Evolutionary conservation across 2,113 vertebrate genomes (phyloP), one percentile per base, ranked within the genome.

Genomic region (Athene noctua): DNA sequence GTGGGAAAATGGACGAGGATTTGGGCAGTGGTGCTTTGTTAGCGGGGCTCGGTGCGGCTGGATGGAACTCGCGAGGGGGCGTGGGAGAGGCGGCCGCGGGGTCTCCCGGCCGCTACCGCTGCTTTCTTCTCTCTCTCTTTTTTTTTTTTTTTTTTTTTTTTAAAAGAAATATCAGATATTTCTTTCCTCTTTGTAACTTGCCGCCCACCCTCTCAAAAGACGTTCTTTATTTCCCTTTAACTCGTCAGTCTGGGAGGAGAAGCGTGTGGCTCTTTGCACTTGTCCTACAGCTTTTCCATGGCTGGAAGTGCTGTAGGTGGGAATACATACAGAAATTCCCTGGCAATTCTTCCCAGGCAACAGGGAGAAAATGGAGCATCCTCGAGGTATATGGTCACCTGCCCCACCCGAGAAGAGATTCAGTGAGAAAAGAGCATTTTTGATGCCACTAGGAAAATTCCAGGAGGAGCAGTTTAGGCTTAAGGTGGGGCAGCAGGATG

Each of bases 1-100:
- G 23, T 52, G 83, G 91, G 59, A 20, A 46, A 54, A 79, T 3
- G 52, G 62, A 14, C 52, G 26, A 2, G 82, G 91, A 16, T 75
- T 73, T 23, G 57, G 72, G 67, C 10, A 77, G 59, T 47, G 57
- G 46, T 13, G 94, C 95, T 97, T 98, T 97, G 98, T 98, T 96
- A 73, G 90, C 38, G 91, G 94, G 72, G 95, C 68, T 74, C 54
- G 92, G 86, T 73, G 51, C 5, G 67, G 63, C 82, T 1, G 79
- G 44, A 62, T 7, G 80, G 49, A 72, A 40, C n/a, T 63, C 87
- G 92, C 80, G 82, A 91, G 96, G 84, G 93, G 97, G 96, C 90
- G 94, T 73, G 96, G 79, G 77, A 63, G 79, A 61, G 46, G 84
- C 63, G 67, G 71, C 27, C 77, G 57, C 63, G 89, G 78, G 70